Conservation (phyloP, 1,140 invertebrate genomes). For the Panagrolaimus sp. region DNA sequence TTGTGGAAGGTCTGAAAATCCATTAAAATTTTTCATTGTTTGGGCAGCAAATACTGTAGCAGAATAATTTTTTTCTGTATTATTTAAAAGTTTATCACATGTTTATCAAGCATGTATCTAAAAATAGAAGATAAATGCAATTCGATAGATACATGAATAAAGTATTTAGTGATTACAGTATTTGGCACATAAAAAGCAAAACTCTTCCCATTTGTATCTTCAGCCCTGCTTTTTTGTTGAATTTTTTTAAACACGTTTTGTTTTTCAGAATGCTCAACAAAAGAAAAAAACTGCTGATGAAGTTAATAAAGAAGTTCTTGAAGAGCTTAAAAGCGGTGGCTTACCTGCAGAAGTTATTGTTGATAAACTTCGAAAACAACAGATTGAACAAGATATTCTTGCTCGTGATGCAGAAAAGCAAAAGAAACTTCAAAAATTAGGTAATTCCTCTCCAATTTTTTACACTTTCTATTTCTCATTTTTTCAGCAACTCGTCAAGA, state of each 20-base stretch:
- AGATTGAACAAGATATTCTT: constrained; percentile 66
- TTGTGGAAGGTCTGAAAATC: constrained; percentile 84
- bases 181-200: too few relatives aligned
- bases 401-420: constrained; percentile 39
- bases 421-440: constrained; percentile 31
- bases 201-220: too few relatives aligned
- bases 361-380: constrained; percentile 70
- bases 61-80: constrained; percentile 72
- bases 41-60: constrained; percentile 96
- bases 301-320: constrained; percentile 40
- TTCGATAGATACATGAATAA: too few relatives aligned
- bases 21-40: constrained; percentile 77
- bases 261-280: constrained; percentile 18
- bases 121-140: constrained; percentile 58
- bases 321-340: constrained; percentile 51
- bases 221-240: too few relatives aligned
- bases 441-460: neutral
- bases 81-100: constrained; percentile 80
- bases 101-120: constrained; percentile 88
- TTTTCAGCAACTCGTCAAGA: constrained; percentile 42
- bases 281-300: constrained; percentile 14
- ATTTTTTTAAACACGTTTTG: too few relatives aligned
- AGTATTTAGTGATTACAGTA: too few relatives aligned
- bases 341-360: constrained; percentile 70
- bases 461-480: neutral